Evolutionary conservation across 2,888 invertebrate genomes (phyloP), one percentile per base, ranked within the genome.

Genomic region (Nomada flava): DNA sequence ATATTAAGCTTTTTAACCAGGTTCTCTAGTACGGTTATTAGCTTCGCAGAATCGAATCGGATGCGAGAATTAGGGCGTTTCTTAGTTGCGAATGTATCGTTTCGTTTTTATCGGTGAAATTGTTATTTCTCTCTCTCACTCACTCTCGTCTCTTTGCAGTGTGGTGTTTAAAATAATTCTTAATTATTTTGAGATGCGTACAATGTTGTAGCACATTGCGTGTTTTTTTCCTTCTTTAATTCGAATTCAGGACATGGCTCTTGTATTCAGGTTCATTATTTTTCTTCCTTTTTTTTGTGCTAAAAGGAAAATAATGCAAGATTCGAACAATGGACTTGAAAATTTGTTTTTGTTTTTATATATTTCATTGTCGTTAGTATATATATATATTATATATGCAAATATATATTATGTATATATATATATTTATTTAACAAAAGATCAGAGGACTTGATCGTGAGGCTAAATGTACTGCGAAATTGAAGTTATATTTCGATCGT

Each of bases 381-480:
- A 60, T 64, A 15, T 76, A 69, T 82, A 78, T 74, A 78, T 71
- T 72, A 29, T 29, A 29, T 29, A 29, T 29, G 29, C 5, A 29
- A 29, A 29, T 29, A 29, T 29, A 29, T 29, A 29, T 20, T 53
- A 53, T 53, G 9, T n/a, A n/a, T n/a, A 53, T 53, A 53, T 9
- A 26, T 64, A 11, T 76, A 69, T 82, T 82, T 74, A 78, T 71
- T 72, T 53, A 42, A 50, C 18, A 10, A n/a, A 20, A 53, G 36
- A 36, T 36, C 36, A 47, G 11, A 13, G 4, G 60, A 60, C 29
- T 67, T 63, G 42, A 55, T 63, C 42, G 36, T 26, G 68, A 74
- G 76, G 74, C 68, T 79, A 82, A 75, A 72, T 63, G 59, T 73
- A 76, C 64, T 72, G 71, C 76, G 74, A 79, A 75, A 75, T 68